These are phyloP conservation scores for Zeus faber DNA, from an alignment of 2,113 vertebrate genomes.

Conservation along the genomic window DNA sequence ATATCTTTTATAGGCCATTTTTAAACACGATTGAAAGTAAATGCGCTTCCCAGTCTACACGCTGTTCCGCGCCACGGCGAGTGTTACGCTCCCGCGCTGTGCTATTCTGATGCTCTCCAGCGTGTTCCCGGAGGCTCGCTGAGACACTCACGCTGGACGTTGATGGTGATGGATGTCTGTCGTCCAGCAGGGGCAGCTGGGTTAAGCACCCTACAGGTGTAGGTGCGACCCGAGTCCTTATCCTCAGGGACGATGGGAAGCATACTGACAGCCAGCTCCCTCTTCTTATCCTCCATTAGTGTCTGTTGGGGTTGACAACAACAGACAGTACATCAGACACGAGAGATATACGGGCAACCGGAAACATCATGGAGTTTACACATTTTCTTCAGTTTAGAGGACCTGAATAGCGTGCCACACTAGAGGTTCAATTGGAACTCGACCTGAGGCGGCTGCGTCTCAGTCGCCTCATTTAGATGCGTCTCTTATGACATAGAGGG, in stretches of 20 bases:
- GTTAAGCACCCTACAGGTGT: constrained; percentile 85
- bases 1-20: too few species aligned
- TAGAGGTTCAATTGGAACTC: not conserved
- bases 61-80: not conserved
- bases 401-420: constrained; percentile 12
- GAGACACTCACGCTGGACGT: constrained; percentile 83
- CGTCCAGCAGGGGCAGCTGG: constrained; percentile 82
- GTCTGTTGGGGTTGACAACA: constrained; percentile 53
- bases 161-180: constrained; percentile 83
- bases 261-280: constrained; percentile 79
- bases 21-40: not conserved
- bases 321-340: constrained; percentile 14
- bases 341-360: not conserved
- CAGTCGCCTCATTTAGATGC: constrained; percentile 23
- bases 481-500: constrained; percentile 50
- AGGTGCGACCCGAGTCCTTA: constrained; percentile 80
- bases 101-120: not conserved
- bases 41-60: not conserved
- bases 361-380: too few species aligned
- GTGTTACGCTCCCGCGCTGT: not conserved
- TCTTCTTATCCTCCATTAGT: constrained; percentile 77
- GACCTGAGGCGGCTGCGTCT: not conserved
- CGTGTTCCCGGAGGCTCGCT: not conserved
- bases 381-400: not conserved
- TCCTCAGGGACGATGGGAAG: constrained; percentile 82